Conservation (phyloP, 2,888 invertebrate species). For the Tenthredo amoena region DNA sequence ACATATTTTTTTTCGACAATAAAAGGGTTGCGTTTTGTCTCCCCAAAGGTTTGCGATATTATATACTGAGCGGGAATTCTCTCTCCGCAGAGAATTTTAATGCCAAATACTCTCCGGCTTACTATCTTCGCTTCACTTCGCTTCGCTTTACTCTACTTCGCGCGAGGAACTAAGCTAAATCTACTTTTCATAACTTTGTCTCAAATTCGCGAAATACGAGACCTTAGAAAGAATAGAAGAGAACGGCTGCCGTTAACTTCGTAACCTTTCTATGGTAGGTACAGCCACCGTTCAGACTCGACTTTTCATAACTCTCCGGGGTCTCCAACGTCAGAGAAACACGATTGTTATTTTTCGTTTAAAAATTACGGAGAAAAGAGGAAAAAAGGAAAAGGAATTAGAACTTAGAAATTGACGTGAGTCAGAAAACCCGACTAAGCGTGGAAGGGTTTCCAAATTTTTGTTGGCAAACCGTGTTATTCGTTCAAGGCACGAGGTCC, state of each 20-base stretch:
- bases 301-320: not conserved
- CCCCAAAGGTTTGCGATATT: not conserved
- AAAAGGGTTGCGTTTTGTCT: slow-evolving; percentile 10
- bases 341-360: not conserved
- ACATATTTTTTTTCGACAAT: not conserved
- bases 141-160: not conserved
- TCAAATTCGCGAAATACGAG: not conserved
- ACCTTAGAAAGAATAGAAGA: not conserved
- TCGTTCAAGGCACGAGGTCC: not conserved
- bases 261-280: not conserved
- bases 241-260: not conserved
- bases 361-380: not conserved
- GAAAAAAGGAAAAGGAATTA: not conserved
- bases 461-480: not conserved
- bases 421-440: not conserved
- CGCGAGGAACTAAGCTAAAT: slow-evolving; percentile 4
- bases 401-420: not conserved
- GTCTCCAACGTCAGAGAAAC: not conserved
- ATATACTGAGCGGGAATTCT: not conserved
- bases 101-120: not conserved
- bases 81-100: not conserved
- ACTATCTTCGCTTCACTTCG: not conserved
- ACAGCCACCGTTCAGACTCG: not conserved
- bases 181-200: slow-evolving; percentile 38
- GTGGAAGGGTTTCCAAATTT: not conserved